Percentiles rank a stretch among this genome's conserved stretches.
Evolutionary conservation across 1,140 invertebrate species (phyloP).

Genomic region (Panagrolaimus sp.): DNA sequence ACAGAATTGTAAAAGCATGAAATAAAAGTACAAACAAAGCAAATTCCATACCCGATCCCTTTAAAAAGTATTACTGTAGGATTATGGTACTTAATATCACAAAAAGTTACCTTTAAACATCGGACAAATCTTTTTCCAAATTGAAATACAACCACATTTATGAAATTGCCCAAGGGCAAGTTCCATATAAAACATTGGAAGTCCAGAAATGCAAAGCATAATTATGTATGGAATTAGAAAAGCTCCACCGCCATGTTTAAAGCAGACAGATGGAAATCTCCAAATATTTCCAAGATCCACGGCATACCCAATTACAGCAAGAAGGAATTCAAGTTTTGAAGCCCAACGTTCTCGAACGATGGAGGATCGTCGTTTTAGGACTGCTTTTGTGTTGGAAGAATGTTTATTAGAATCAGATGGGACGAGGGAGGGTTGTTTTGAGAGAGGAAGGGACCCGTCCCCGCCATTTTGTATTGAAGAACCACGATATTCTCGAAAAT

Average conservation of each 20-base stretch:
- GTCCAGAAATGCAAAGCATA: slow-evolving; percentile 84
- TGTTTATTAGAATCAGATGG: not conserved
- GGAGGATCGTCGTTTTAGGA: slow-evolving; percentile 24
- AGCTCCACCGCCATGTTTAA: slow-evolving; percentile 67
- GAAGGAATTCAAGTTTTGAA: slow-evolving; percentile 83
- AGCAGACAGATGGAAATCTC: slow-evolving; percentile 65
- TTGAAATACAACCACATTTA: slow-evolving; percentile 74
- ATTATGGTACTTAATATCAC: slow-evolving; percentile 69
- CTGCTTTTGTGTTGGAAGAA: not conserved
- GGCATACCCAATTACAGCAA: slow-evolving; percentile 80
- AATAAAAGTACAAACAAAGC: slow-evolving; percentile 90
- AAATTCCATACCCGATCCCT: slow-evolving; percentile 95
- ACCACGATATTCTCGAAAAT: slow-evolving; percentile 6
- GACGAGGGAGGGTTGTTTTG: not conserved
- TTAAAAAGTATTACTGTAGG: slow-evolving; percentile 61
- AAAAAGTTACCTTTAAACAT: slow-evolving; percentile 95
- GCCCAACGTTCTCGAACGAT: slow-evolving; percentile 67
- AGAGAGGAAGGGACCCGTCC: not conserved
- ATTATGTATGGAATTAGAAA: slow-evolving; percentile 92
- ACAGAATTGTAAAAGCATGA: slow-evolving; percentile 98
- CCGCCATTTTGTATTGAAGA: not conserved
- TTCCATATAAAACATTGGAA: slow-evolving; percentile 85
- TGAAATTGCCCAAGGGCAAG: slow-evolving; percentile 67
- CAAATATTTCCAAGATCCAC: slow-evolving; percentile 73
- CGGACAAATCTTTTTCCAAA: slow-evolving; percentile 89